Conservation (phyloP, 2,113 vertebrate species). For the Ochotona curzoniae region DNA sequence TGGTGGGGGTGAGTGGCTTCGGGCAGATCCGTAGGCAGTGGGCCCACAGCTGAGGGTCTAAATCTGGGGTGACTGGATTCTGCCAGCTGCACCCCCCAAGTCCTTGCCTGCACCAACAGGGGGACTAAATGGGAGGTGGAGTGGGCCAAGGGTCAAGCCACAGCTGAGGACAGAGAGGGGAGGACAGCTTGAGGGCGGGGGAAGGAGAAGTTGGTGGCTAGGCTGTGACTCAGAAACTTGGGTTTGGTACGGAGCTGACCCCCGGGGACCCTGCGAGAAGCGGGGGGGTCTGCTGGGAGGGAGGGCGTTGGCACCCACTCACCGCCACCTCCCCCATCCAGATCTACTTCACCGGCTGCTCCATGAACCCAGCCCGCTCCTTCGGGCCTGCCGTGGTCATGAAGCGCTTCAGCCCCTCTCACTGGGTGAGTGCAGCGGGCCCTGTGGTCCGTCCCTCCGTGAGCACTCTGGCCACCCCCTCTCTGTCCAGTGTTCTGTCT, state of each 20-base stretch:
- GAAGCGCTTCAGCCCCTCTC: slow-evolving; percentile 80
- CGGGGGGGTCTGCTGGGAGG: not conserved
- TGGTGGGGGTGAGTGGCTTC: slow-evolving; percentile 87
- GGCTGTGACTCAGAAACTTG: not conserved
- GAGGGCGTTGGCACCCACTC: not conserved
- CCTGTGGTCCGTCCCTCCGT: not conserved
- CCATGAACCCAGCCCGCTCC: slow-evolving; percentile 91
- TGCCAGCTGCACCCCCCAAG: too few species aligned
- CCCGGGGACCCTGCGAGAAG: not conserved
- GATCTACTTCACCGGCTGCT: slow-evolving; percentile 90
- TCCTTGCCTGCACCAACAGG: not conserved
- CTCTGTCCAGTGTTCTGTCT: not conserved
- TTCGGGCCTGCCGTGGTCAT: slow-evolving; percentile 86
- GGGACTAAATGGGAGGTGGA: not conserved
- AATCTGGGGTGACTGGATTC: too few species aligned
- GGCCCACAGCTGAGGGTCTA: too few species aligned
- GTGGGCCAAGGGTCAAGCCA: not conserved
- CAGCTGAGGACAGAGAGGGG: not conserved
- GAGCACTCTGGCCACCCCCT: not conserved
- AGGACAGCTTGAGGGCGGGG: not conserved
- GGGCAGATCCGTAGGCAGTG: too few species aligned
- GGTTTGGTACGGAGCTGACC: not conserved
- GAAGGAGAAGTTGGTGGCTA: not conserved
- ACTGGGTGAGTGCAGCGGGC: slow-evolving; percentile 86
- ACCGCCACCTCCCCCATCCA: slow-evolving; percentile 47